Conservation (phyloP, 2,888 invertebrate species). For the Stenotaenia linearis region DNA sequence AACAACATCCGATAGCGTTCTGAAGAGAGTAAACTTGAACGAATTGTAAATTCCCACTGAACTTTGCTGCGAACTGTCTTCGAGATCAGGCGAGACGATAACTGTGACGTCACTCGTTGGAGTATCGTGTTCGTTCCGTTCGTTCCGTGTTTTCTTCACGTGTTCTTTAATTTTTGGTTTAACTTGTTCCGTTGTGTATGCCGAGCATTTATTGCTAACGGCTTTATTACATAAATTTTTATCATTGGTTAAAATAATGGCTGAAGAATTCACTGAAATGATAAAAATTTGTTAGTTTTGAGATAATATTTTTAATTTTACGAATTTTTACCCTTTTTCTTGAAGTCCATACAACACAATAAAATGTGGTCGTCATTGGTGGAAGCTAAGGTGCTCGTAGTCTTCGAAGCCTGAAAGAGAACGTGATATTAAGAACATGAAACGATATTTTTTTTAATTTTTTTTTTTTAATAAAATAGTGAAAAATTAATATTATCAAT, state of each 20-base stretch:
- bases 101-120: too few species aligned
- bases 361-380: slow-evolving; percentile 52
- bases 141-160: background rate
- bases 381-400: too few species aligned
- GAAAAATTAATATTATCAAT: too few species aligned
- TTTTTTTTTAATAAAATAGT: too few species aligned
- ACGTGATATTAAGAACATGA: too few species aligned
- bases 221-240: slow-evolving; percentile 49
- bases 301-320: too few species aligned
- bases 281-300: slow-evolving; percentile 44
- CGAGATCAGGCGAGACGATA: too few species aligned
- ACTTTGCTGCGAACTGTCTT: background rate
- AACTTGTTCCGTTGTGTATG: slow-evolving; percentile 8
- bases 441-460: too few species aligned
- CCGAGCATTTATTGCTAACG: slow-evolving; percentile 38
- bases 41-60: background rate
- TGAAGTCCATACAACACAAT: slow-evolving; percentile 50
- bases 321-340: slow-evolving; percentile 39
- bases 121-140: background rate
- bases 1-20: background rate
- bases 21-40: background rate
- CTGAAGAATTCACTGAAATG: slow-evolving; percentile 35
- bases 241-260: slow-evolving; percentile 47
- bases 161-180: background rate
- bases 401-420: too few species aligned